A percentile compares a stretch with the other conserved stretches of the same genome.
Conservation (phyloP, 2,797 vertebrate genomes). For the Menidia menidia region DNA sequence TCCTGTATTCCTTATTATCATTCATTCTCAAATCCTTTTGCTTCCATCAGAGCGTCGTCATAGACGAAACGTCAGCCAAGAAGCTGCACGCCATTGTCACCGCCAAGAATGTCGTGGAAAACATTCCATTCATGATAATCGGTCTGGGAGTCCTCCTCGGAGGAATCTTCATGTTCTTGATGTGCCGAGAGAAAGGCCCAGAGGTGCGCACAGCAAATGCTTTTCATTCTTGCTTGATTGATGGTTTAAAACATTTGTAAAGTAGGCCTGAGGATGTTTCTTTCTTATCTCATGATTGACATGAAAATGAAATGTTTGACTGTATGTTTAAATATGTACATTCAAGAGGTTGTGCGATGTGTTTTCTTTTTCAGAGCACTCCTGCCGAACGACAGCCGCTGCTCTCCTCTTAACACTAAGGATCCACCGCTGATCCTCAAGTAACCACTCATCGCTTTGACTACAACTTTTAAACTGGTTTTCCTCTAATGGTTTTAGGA, state of each 20-base stretch:
- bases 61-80: conserved; percentile 86
- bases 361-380: conserved; percentile 67
- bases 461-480: conserved; percentile 11
- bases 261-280: too few relatives aligned
- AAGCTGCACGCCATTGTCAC: conserved; percentile 79
- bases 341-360: too few relatives aligned
- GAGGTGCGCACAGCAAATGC: conserved; percentile 72
- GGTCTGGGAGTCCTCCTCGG: conserved; percentile 88
- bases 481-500: conserved; percentile 10
- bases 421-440: conserved; percentile 8
- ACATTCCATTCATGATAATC: conserved; percentile 92
- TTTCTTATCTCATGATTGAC: too few relatives aligned
- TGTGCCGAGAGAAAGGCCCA: conserved; percentile 82
- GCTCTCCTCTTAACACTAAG: conserved; percentile 68
- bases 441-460: conserved; percentile 6
- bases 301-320: too few relatives aligned
- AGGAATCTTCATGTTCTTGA: conserved; percentile 84
- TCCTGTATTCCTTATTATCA: too few relatives aligned
- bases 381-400: conserved; percentile 78
- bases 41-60: conserved; percentile 86
- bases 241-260: not conserved
- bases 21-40: not conserved
- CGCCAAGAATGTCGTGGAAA: conserved; percentile 82
- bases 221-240: not conserved
- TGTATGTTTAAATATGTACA: too few relatives aligned